Evolutionary conservation across 2,888 invertebrate genomes (phyloP).

Genomic region (Eurytoma californica): DNA sequence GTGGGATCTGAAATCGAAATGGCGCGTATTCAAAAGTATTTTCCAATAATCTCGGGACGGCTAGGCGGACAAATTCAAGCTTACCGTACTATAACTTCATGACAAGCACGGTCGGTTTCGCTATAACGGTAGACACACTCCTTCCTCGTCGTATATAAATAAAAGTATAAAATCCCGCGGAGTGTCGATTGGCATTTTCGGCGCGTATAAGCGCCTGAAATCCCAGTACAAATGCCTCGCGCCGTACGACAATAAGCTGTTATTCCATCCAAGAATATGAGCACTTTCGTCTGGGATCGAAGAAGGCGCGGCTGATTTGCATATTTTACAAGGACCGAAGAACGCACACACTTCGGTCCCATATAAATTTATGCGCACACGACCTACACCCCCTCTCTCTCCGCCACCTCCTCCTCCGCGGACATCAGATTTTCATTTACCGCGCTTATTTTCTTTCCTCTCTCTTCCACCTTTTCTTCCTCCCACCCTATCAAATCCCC

Average conservation of each 20-base stretch:
- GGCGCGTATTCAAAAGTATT: constrained; percentile 22
- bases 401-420: constrained; percentile 15
- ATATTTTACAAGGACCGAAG: constrained; percentile 47
- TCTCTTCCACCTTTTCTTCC: constrained; percentile 5
- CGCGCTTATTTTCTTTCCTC: constrained; percentile 16
- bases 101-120: neutral
- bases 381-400: constrained; percentile 11
- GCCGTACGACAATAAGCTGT: constrained; percentile 34
- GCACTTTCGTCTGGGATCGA: constrained; percentile 40
- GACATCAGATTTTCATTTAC: constrained; percentile 15
- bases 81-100: constrained; percentile 15
- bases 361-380: constrained; percentile 45
- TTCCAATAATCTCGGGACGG: constrained; percentile 26
- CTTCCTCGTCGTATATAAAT: constrained; percentile 23
- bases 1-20: constrained; percentile 3
- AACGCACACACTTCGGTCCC: constrained; percentile 21
- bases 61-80: neutral
- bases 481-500: neutral
- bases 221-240: constrained; percentile 39
- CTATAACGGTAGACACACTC: constrained; percentile 2
- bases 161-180: constrained; percentile 26
- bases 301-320: constrained; percentile 46
- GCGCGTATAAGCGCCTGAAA: constrained; percentile 44
- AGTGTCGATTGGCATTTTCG: constrained; percentile 11
- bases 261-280: constrained; percentile 41